These are phyloP conservation scores for Oscheius onirici DNA, from an alignment of 2,888 invertebrate species.

Conservation along the genomic window DNA sequence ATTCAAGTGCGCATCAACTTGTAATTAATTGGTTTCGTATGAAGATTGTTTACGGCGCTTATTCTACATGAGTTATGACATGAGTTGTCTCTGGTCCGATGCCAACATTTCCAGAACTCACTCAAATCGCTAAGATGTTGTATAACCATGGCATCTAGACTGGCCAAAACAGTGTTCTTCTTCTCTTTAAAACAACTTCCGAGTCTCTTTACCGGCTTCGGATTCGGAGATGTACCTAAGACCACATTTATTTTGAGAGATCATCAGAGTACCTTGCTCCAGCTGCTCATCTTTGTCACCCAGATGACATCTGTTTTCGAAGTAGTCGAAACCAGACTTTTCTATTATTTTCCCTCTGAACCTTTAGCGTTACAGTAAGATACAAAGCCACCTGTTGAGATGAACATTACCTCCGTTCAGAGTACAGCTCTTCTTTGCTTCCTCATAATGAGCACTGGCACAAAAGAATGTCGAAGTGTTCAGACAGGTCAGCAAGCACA, in stretches of 20 bases:
- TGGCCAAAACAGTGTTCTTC: conserved; percentile 1
- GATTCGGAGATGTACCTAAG: background rate
- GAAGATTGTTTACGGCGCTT: too few relatives aligned
- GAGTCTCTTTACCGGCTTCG: background rate
- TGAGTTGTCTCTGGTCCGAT: too few relatives aligned
- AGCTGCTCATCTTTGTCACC: conserved; percentile 5
- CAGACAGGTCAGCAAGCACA: conserved; percentile 40
- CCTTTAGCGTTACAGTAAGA: background rate
- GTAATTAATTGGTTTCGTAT: too few relatives aligned
- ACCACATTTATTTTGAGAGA: background rate
- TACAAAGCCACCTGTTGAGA: conserved; percentile 32
- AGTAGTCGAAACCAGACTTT: conserved; percentile 40
- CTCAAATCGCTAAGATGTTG: background rate
- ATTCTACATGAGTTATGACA: too few relatives aligned
- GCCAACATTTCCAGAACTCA: too few relatives aligned
- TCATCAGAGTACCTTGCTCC: background rate
- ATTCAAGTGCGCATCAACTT: too few relatives aligned
- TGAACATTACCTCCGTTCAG: conserved; percentile 47
- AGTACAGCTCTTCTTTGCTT: conserved; percentile 36
- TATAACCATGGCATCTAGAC: conserved; percentile 19
- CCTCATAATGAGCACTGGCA: conserved; percentile 46
- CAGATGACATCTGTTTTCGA: conserved; percentile 45
- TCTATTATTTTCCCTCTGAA: conserved; percentile 28
- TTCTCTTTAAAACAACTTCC: conserved; percentile 6
- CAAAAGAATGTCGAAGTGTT: conserved; percentile 37